phyloP scores from a whole-genome alignment of 2,113 vertebrate genomes.

The Thryonomys swinderianus region DNA sequence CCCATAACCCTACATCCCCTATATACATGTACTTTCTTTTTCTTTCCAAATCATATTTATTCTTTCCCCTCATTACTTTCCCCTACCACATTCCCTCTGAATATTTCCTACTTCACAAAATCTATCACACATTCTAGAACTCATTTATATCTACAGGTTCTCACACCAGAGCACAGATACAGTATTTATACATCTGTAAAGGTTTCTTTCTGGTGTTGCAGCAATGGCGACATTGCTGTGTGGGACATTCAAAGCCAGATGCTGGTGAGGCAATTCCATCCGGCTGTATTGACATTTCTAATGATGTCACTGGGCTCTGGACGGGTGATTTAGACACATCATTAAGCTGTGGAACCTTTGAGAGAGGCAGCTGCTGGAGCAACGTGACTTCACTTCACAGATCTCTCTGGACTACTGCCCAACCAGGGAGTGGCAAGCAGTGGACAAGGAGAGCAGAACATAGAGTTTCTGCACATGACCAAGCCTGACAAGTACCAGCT shows the following conservation, averaged over 20 bases:
- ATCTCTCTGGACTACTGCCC: slow-evolving; percentile 91
- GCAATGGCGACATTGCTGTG: neutral
- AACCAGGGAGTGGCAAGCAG: slow-evolving; percentile 95
- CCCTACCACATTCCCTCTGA: too few species aligned
- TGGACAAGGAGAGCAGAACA: slow-evolving; percentile 92
- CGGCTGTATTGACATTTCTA: slow-evolving; percentile 99
- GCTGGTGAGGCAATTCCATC: neutral
- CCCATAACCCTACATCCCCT: too few species aligned
- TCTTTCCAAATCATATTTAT: too few species aligned
- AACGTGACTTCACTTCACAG: slow-evolving; percentile 98
- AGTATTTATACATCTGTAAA: too few species aligned
- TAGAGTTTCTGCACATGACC: slow-evolving; percentile 90
- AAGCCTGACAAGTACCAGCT: slow-evolving; percentile 91
- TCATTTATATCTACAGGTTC: too few species aligned
- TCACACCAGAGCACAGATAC: too few species aligned
- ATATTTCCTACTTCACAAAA: too few species aligned
- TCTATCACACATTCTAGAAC: too few species aligned
- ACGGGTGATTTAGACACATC: slow-evolving; percentile 97
- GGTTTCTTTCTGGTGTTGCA: neutral
- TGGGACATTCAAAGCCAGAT: neutral
- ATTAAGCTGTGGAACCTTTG: slow-evolving; percentile 98
- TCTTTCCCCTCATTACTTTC: too few species aligned
- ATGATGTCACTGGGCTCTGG: slow-evolving; percentile 99
- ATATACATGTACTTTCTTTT: too few species aligned
- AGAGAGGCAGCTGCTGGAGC: slow-evolving; percentile 97